Evolutionary conservation across 2,113 vertebrate genomes (phyloP).

Genomic region (Callipepla californica): DNA sequence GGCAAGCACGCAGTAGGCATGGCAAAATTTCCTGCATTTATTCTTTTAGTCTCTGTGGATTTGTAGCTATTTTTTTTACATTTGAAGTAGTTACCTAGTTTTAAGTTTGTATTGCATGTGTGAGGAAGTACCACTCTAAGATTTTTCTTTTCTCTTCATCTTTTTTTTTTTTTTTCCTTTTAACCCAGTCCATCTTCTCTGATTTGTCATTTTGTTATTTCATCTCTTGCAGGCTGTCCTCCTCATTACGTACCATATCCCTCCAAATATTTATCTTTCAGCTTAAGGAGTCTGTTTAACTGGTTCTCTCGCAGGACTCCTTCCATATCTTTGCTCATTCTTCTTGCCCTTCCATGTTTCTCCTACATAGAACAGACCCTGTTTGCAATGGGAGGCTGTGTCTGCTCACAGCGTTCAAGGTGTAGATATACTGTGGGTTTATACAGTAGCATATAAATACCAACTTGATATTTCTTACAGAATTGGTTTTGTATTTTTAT

Average conservation of each 20-base stretch:
- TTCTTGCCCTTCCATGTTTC: not conserved
- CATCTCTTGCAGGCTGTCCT: not conserved
- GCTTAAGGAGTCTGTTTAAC: not conserved
- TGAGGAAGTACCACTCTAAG: conserved; percentile 33
- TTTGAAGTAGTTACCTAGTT: not conserved
- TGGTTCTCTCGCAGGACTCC: not conserved
- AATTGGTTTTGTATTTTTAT: not conserved
- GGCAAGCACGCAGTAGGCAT: not conserved
- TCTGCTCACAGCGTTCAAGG: not conserved
- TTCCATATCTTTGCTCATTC: not conserved
- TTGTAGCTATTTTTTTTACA: not conserved
- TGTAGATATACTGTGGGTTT: not conserved
- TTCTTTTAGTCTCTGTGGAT: not conserved
- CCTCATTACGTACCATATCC: not conserved
- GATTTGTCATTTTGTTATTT: not conserved
- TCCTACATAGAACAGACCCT: not conserved
- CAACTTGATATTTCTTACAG: not conserved
- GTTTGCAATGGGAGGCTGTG: not conserved
- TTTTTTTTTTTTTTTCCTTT: not conserved
- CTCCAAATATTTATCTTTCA: not conserved
- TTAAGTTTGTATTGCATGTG: conserved; percentile 3
- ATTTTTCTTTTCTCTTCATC: not conserved
- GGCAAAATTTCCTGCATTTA: not conserved
- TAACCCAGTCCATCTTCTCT: not conserved
- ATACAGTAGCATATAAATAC: not conserved